Percentiles rank a stretch among this genome's conserved stretches.
These are phyloP conservation scores for Aurelia coerulea DNA, from an alignment of 30 jellyfish, hydroid and myxozoan species.

Conservation along the genomic window DNA sequence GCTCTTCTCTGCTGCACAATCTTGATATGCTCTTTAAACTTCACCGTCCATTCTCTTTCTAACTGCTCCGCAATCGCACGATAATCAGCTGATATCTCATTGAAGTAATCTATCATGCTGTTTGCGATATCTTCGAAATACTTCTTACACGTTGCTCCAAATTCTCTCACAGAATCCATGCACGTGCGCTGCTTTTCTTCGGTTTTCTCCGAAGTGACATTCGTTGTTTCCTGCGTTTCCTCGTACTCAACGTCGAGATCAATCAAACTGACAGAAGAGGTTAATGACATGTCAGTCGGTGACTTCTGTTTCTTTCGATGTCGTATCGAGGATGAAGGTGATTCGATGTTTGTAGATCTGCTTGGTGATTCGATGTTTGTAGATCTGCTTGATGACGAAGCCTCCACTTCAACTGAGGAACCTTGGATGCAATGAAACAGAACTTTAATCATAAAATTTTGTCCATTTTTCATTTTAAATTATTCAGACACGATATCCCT, in stretches of 20 bases:
- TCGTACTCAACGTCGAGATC: conserved; percentile 43
- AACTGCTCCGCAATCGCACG: conserved; percentile 89
- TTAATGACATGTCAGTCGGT: conserved; percentile 19
- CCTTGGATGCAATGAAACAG: conserved; percentile 6
- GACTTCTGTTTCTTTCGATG: conserved; percentile 30
- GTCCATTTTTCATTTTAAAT: too few species aligned
- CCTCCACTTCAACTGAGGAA: conserved; percentile 47
- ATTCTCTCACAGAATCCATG: conserved; percentile 62
- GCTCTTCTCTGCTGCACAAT: conserved; percentile 31
- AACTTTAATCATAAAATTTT: not conserved
- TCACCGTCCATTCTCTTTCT: conserved; percentile 74
- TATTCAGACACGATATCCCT: too few species aligned
- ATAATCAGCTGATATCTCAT: conserved; percentile 91
- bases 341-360: conserved; percentile 4
- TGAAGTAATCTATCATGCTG: conserved; percentile 47
- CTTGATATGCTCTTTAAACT: conserved; percentile 48
- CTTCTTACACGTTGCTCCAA: conserved; percentile 30
- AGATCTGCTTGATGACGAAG: conserved; percentile 38
- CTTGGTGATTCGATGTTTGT: conserved; percentile 22
- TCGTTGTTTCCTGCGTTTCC: conserved; percentile 34
- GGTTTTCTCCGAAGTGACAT: conserved; percentile 27
- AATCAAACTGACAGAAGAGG: conserved; percentile 47
- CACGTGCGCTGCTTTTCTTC: conserved; percentile 62
- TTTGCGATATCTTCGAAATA: conserved; percentile 69
- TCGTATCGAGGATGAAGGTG: conserved; percentile 25